phyloP scores from a whole-genome alignment of 2,888 invertebrate species.

The Pachycephus smyrnensis region DNA sequence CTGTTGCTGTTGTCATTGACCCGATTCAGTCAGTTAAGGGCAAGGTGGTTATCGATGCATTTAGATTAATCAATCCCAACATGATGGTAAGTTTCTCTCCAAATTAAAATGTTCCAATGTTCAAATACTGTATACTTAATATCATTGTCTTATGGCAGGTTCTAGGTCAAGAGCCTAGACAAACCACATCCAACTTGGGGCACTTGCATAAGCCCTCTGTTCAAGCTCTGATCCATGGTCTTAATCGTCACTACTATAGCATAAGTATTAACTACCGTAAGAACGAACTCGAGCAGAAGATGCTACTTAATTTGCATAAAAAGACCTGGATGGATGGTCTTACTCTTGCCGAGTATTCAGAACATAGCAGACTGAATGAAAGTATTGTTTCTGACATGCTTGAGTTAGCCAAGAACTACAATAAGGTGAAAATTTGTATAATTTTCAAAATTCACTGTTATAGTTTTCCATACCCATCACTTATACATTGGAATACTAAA shows the following conservation, averaged over 20 bases:
- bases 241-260: slow-evolving; percentile 99
- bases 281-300: slow-evolving; percentile 99
- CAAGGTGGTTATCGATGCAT: slow-evolving; percentile 99
- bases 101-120: not conserved
- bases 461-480: not conserved
- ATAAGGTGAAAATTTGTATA: slow-evolving; percentile 73
- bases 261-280: slow-evolving; percentile 99
- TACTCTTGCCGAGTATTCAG: slow-evolving; percentile 89
- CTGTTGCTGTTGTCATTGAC: slow-evolving; percentile 99
- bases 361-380: slow-evolving; percentile 94
- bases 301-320: slow-evolving; percentile 98
- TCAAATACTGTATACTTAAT: not conserved
- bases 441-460: not conserved
- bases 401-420: slow-evolving; percentile 96
- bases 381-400: slow-evolving; percentile 96
- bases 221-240: slow-evolving; percentile 97
- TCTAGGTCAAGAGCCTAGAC: slow-evolving; percentile 96
- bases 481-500: not conserved
- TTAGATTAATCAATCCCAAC: slow-evolving; percentile 98
- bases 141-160: slow-evolving; percentile 42
- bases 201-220: slow-evolving; percentile 99
- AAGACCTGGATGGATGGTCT: slow-evolving; percentile 99
- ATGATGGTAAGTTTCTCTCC: slow-evolving; percentile 82
- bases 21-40: slow-evolving; percentile 99
- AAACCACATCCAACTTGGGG: slow-evolving; percentile 98